Evolutionary conservation across 1,140 invertebrate species (phyloP), one percentile per base, ranked within the genome.

Genomic region (Andricus grossulariae): DNA sequence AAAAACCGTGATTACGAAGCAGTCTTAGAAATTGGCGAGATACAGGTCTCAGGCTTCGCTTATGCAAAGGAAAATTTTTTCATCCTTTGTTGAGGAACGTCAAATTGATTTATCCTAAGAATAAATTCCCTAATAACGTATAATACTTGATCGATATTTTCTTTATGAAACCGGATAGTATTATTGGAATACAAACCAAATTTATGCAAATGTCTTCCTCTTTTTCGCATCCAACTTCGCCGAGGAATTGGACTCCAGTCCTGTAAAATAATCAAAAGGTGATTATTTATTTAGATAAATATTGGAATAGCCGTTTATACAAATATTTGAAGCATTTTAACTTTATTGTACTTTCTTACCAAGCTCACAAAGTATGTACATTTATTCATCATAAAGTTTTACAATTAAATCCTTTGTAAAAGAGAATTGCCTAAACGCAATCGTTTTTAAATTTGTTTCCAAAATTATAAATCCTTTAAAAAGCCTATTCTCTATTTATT

Each of bases 21-120:
- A 89, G 86, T 88, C 88, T 89, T 89, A 86, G 66, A 82, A 87
- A 83, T 87, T 82, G 80, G 80, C 81, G 83, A 81, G 79, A 83
- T 79, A 76, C 73, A 39, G 18, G 39, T 21, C 75, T 57, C 51
- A 49, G 16, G 55, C 60, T 76, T 70, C 70, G 66, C 80, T 79
- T 7, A 79, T 72, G 73, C 75, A 76, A 45, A 73, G 57, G 13
- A 82, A 77, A 55, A 78, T 74, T 77, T 83, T 75, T 86, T 79
- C 25, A 72, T 86, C 77, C 81, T 76, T 71, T 50, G 50, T 75
- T 78, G 73, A 85, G 83, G 82, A 85, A 84, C 79, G 77, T 83
- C 75, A 51, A 60, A 32, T 32, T 13, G 49, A 79, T 75, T 25
- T 66, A 79, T 75, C 79, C 75, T 79, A 84, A 60, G 73, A 82